phyloP scores from a whole-genome alignment of 2,113 vertebrate species.

The Rhea americana region DNA sequence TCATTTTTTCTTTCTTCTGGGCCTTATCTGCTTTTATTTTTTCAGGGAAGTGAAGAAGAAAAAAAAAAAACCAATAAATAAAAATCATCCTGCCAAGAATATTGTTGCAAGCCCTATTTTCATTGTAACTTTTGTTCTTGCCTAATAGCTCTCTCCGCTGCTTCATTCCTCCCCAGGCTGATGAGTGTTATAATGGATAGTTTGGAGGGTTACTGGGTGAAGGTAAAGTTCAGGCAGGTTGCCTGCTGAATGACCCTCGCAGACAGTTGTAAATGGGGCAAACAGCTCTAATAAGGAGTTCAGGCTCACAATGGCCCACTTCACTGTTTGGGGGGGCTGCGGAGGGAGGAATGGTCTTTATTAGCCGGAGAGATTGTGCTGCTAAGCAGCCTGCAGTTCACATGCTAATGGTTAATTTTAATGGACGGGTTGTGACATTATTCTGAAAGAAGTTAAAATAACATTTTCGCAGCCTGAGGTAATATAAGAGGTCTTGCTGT shows the following conservation, averaged over 20 bases:
- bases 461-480: constrained; percentile 33
- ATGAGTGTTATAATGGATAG: not conserved
- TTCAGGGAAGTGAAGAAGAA: not conserved
- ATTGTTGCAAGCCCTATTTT: not conserved
- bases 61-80: not conserved
- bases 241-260: constrained; percentile 18
- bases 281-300: not conserved
- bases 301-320: not conserved
- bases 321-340: not conserved
- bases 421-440: constrained; percentile 26
- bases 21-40: not conserved
- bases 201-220: constrained; percentile 25
- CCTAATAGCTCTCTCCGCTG: not conserved
- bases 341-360: constrained; percentile 16
- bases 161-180: not conserved
- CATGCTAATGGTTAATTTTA: constrained; percentile 47
- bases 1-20: not conserved
- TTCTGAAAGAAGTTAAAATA: constrained; percentile 50
- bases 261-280: constrained; percentile 39
- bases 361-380: constrained; percentile 9
- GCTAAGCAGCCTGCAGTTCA: constrained; percentile 9
- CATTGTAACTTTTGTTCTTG: not conserved
- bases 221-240: constrained; percentile 52
- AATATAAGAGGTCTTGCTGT: not conserved
- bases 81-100: not conserved